Evolutionary conservation across 2,888 invertebrate genomes (phyloP).

Genomic region (Agonopterix arenella): DNA sequence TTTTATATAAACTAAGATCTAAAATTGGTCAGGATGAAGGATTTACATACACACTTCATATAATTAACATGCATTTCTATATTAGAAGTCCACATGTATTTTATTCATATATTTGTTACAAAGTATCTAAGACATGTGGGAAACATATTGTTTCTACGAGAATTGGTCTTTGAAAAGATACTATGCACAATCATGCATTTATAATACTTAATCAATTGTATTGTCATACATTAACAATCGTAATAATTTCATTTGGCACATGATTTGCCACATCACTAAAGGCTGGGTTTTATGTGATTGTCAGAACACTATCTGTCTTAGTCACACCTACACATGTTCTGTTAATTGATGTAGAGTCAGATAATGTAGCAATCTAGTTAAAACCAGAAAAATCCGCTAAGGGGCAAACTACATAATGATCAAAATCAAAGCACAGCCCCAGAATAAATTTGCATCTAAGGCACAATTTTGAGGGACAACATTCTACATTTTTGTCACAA

Average conservation of each 20-base stretch:
- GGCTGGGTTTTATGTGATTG: constrained; percentile 11
- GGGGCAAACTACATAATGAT: constrained; percentile 2
- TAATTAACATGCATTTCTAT: constrained; percentile 27
- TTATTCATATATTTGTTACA: not conserved
- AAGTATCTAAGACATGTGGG: not conserved
- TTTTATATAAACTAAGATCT: constrained; percentile 56
- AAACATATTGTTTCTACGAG: not conserved
- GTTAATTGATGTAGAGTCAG: too few species aligned
- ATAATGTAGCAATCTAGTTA: too few species aligned
- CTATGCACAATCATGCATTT: constrained; percentile 2
- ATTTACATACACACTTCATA: constrained; percentile 52
- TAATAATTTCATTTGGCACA: constrained; percentile 42
- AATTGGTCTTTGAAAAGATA: constrained; percentile 1
- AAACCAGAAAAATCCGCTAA: not conserved
- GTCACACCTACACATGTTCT: not conserved
- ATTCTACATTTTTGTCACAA: not conserved
- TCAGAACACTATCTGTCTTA: constrained; percentile 1
- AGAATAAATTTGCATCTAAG: constrained; percentile 55
- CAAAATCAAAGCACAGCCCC: constrained; percentile 17
- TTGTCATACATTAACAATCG: constrained; percentile 3
- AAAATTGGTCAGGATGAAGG: constrained; percentile 69
- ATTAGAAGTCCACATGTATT: not conserved
- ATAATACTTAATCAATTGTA: constrained; percentile 1
- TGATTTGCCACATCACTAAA: constrained; percentile 29
- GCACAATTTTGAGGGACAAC: constrained; percentile 54